phyloP scores from a whole-genome alignment of 1,140 invertebrate species.

The Pogonomyrmex barbatus region DNA sequence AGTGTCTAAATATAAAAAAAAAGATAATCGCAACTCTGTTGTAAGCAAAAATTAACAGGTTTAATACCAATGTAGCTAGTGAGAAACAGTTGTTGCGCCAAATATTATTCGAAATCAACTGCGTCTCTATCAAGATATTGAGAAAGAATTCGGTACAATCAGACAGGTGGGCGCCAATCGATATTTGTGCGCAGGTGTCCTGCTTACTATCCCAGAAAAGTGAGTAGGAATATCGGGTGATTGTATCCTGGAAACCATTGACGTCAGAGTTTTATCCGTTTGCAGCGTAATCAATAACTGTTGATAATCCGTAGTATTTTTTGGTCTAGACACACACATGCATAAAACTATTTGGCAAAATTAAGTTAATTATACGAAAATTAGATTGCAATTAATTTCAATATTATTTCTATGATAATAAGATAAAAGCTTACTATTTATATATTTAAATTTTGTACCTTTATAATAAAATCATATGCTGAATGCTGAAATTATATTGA shows the following conservation, averaged over 20 bases:
- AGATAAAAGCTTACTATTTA: too few species aligned
- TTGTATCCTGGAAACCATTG: conserved; percentile 57
- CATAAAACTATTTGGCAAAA: not conserved
- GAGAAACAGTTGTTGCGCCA: conserved; percentile 57
- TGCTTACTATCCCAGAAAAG: conserved; percentile 1
- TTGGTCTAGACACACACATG: not conserved
- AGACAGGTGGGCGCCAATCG: conserved; percentile 51
- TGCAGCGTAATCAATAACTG: conserved; percentile 38
- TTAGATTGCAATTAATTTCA: not conserved
- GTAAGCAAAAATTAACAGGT: not conserved
- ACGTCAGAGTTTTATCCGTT: conserved; percentile 50
- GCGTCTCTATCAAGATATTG: conserved; percentile 58
- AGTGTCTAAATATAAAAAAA: not conserved
- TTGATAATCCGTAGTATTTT: conserved; percentile 9
- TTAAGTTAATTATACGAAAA: not conserved
- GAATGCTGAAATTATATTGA: too few species aligned
- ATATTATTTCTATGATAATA: not conserved
- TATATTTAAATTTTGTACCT: too few species aligned
- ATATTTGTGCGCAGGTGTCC: conserved; percentile 61
- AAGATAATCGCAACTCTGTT: not conserved
- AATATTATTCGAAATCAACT: conserved; percentile 69
- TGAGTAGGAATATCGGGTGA: conserved; percentile 5
- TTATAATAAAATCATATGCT: too few species aligned
- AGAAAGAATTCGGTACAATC: conserved; percentile 12
- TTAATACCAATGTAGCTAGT: conserved; percentile 46